These are phyloP conservation scores for Dinothrombium tinctorium DNA, from an alignment of 1,140 invertebrate genomes.

Conservation along the genomic window DNA sequence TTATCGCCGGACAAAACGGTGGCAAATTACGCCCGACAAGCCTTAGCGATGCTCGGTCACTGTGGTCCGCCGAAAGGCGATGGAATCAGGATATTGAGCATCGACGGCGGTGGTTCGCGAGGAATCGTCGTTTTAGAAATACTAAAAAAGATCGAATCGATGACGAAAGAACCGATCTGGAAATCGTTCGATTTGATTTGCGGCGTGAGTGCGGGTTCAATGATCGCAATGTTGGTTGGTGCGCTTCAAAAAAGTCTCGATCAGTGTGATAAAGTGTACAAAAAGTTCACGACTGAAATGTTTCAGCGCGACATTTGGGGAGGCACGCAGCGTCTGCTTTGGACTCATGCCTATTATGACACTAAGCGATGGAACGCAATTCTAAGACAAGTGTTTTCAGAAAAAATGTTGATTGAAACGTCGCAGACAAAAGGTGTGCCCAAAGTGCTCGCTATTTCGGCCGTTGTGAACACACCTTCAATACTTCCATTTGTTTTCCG, in stretches of 20 bases:
- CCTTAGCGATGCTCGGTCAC: conserved; percentile 42
- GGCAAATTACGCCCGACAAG: neutral
- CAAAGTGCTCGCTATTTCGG: conserved; percentile 50
- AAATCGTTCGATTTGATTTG: conserved; percentile 64
- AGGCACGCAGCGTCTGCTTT: conserved; percentile 53
- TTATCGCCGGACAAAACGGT: conserved; percentile 8
- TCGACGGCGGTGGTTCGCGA: conserved; percentile 63
- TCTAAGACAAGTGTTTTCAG: conserved; percentile 36
- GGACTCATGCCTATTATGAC: conserved; percentile 73
- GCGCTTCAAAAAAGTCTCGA: conserved; percentile 31
- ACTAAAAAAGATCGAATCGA: conserved; percentile 42
- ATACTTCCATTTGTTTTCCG: conserved; percentile 67
- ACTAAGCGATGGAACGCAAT: conserved; percentile 59
- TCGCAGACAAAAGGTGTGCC: conserved; percentile 31
- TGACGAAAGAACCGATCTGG: conserved; percentile 33
- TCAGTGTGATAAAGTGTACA: conserved; percentile 38
- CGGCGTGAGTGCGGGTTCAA: conserved; percentile 49
- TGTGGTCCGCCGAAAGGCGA: conserved; percentile 36
- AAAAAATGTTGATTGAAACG: conserved; percentile 37
- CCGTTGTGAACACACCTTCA: conserved; percentile 50
- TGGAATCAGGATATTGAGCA: conserved; percentile 55
- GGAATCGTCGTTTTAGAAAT: conserved; percentile 58
- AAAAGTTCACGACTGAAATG: conserved; percentile 37
- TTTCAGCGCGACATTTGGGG: conserved; percentile 41
- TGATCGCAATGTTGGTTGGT: conserved; percentile 22